These are phyloP conservation scores for Potamarius usumacintae DNA, from an alignment of 2,113 vertebrate genomes.

Conservation along the genomic window DNA sequence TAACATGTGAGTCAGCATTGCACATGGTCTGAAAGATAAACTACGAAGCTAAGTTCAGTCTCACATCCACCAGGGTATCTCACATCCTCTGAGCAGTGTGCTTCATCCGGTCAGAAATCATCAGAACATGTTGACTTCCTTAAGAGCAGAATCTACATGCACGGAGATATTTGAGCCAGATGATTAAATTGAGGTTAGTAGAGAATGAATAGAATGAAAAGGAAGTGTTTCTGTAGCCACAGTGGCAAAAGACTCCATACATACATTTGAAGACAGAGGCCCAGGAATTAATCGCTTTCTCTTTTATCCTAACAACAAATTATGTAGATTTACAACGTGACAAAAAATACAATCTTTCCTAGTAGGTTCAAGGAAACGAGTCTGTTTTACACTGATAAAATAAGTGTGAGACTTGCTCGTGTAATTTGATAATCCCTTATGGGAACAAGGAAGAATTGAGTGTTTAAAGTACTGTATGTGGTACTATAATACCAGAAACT, in stretches of 20 bases:
- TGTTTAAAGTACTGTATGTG: background rate
- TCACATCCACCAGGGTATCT: slow-evolving; percentile 31
- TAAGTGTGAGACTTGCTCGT: background rate
- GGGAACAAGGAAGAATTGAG: slow-evolving; percentile 1
- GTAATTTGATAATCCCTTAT: slow-evolving; percentile 26
- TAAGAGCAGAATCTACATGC: background rate
- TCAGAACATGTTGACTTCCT: slow-evolving; percentile 12
- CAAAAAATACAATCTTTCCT: background rate
- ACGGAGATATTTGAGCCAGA: background rate
- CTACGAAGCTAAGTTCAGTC: slow-evolving; percentile 12
- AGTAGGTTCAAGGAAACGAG: background rate
- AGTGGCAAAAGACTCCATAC: slow-evolving; percentile 4
- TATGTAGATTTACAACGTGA: slow-evolving; percentile 17
- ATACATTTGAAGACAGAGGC: background rate
- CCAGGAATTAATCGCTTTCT: background rate
- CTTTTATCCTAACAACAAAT: background rate
- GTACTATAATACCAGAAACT: background rate
- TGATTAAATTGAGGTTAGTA: slow-evolving; percentile 17
- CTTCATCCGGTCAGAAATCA: slow-evolving; percentile 17
- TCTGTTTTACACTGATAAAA: slow-evolving; percentile 4
- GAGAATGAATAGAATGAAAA: slow-evolving; percentile 30
- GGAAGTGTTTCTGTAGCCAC: background rate
- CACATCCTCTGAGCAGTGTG: slow-evolving; percentile 34
- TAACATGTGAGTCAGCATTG: slow-evolving; percentile 15
- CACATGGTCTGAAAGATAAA: slow-evolving; percentile 12